Conservation (phyloP, 2,888 invertebrate species). For the Gisinianus flammeolus region DNA sequence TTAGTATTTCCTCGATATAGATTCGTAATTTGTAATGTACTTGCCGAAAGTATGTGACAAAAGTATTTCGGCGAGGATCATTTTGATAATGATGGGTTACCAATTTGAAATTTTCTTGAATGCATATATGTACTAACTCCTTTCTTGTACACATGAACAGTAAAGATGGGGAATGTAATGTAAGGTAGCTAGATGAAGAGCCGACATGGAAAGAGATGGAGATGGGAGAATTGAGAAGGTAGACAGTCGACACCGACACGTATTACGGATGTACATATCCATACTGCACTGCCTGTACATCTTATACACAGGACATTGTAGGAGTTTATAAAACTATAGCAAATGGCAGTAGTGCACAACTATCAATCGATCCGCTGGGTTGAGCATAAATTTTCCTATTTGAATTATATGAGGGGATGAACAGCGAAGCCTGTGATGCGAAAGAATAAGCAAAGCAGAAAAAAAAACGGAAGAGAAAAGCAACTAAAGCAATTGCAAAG, state of each 20-base stretch:
- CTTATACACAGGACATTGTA: too few relatives aligned
- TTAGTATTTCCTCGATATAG: too few relatives aligned
- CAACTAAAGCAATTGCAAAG: constrained; percentile 32
- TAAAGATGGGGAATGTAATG: background rate
- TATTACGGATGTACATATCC: background rate
- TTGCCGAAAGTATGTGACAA: too few relatives aligned
- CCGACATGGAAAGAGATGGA: background rate
- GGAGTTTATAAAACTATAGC: too few relatives aligned
- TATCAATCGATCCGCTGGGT: constrained; percentile 45
- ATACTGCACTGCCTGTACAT: background rate
- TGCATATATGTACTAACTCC: background rate
- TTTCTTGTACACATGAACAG: background rate
- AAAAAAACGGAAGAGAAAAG: constrained; percentile 41
- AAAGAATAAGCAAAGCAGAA: constrained; percentile 46
- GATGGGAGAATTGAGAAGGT: background rate
- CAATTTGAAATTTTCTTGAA: too few relatives aligned
- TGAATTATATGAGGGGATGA: constrained; percentile 49
- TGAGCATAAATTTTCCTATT: constrained; percentile 49
- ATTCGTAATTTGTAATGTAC: too few relatives aligned
- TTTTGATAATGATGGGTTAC: too few relatives aligned
- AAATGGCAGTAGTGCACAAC: constrained; percentile 32
- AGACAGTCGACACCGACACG: background rate
- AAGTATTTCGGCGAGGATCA: too few relatives aligned
- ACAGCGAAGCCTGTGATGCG: constrained; percentile 46
- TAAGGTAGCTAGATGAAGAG: background rate